Percentiles rank a stretch among this genome's conserved stretches.
Evolutionary conservation across 2,797 vertebrate genomes (phyloP).

Genomic region (Cossypha dichroa): DNA sequence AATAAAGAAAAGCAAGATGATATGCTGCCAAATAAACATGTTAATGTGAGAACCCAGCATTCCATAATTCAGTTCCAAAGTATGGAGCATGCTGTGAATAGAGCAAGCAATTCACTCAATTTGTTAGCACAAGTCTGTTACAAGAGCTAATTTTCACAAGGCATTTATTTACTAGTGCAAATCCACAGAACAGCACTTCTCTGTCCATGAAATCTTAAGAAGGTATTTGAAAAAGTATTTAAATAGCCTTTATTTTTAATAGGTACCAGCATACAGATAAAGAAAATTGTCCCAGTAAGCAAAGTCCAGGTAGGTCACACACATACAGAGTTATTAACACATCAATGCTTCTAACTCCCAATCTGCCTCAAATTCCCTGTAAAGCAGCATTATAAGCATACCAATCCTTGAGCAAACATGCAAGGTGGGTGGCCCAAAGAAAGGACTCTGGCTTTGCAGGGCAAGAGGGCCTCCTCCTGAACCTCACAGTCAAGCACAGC

Average conservation of each 20-base stretch:
- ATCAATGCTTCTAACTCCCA: neutral
- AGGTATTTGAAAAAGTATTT: neutral
- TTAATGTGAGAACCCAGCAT: neutral
- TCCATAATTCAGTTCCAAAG: neutral
- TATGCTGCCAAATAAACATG: neutral
- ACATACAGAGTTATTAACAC: neutral
- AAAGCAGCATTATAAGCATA: neutral
- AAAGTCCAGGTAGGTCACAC: neutral
- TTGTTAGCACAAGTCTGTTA: neutral
- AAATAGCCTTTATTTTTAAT: conserved; percentile 4
- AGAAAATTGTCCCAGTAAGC: neutral
- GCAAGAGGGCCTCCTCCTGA: neutral
- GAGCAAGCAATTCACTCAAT: neutral
- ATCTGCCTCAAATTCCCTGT: neutral
- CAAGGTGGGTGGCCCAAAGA: neutral
- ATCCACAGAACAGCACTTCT: neutral
- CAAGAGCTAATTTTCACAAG: neutral
- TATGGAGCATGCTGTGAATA: neutral
- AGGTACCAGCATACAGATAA: neutral
- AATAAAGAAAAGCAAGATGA: neutral
- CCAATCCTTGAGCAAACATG: neutral
- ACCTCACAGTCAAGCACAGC: neutral
- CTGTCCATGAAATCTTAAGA: neutral
- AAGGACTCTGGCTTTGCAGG: neutral
- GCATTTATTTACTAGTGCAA: neutral